Evolutionary conservation across 2,797 vertebrate genomes (phyloP).

Genomic region (Pantherophis alleghaniensis): DNA sequence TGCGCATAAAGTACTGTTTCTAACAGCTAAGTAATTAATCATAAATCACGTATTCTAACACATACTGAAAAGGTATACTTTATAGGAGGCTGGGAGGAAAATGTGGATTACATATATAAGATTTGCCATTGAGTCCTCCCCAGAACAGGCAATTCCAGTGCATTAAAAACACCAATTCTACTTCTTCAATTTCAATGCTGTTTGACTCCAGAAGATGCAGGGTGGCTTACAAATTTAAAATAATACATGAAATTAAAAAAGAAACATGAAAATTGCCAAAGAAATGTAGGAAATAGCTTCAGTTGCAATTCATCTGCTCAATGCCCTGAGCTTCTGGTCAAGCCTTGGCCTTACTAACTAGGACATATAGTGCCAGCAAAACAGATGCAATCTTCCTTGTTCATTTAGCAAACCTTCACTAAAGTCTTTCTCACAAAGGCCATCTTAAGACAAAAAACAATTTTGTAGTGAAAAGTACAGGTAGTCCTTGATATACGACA

Average conservation of each 20-base stretch:
- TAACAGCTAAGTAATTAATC: neutral
- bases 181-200: neutral
- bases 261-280: neutral
- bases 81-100: neutral
- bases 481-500: too few species aligned
- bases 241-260: neutral
- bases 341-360: neutral
- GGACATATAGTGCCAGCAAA: neutral
- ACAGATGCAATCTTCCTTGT: neutral
- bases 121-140: too few species aligned
- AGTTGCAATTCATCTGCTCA: neutral
- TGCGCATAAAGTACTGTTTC: neutral
- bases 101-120: neutral
- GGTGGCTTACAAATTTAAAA: neutral
- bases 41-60: neutral
- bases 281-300: neutral
- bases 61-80: too few species aligned
- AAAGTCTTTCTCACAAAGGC: neutral
- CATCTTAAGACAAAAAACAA: neutral
- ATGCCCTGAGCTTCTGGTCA: neutral
- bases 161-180: neutral
- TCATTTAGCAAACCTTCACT: neutral
- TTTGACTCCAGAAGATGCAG: neutral
- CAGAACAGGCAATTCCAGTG: neutral
- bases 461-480: neutral